These are phyloP conservation scores for Atta texana DNA, from an alignment of 1,140 invertebrate genomes.

Conservation along the genomic window DNA sequence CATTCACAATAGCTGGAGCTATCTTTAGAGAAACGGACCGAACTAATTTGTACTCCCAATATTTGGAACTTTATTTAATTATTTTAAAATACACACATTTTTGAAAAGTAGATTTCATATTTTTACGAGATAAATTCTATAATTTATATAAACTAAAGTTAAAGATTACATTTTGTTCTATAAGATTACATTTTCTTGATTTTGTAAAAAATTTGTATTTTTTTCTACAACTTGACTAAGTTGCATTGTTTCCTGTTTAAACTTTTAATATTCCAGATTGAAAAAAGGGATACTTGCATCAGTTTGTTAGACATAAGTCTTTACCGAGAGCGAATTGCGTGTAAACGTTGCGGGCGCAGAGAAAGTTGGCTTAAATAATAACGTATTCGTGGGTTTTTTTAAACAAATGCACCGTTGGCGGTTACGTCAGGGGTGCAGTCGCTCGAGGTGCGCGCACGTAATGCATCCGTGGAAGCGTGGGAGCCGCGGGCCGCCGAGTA, in stretches of 20 bases:
- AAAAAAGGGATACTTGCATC: not conserved
- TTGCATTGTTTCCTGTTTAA: not conserved
- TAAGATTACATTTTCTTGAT: not conserved
- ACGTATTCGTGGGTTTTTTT: conserved; percentile 20
- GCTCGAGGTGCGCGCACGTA: conserved; percentile 40
- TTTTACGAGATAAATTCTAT: not conserved
- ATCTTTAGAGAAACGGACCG: no score
- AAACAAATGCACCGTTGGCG: conserved; percentile 28
- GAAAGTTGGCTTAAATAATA: conserved; percentile 54
- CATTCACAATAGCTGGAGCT: no score
- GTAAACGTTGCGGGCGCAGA: conserved; percentile 21
- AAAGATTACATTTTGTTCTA: not conserved
- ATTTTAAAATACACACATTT: not conserved
- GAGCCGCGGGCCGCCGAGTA: conserved; percentile 43
- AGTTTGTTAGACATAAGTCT: conserved; percentile 2
- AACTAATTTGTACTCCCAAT: not conserved
- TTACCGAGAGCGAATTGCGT: not conserved
- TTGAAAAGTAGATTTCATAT: not conserved
- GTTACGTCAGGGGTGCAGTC: conserved; percentile 48
- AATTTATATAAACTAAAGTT: not conserved
- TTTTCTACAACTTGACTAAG: not conserved
- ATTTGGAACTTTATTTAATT: not conserved
- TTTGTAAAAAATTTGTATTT: not conserved
- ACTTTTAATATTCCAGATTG: not conserved
- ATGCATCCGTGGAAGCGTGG: conserved; percentile 52